These are phyloP conservation scores for Toxostoma redivivum DNA, from an alignment of 2,113 vertebrate species.

Conservation along the genomic window DNA sequence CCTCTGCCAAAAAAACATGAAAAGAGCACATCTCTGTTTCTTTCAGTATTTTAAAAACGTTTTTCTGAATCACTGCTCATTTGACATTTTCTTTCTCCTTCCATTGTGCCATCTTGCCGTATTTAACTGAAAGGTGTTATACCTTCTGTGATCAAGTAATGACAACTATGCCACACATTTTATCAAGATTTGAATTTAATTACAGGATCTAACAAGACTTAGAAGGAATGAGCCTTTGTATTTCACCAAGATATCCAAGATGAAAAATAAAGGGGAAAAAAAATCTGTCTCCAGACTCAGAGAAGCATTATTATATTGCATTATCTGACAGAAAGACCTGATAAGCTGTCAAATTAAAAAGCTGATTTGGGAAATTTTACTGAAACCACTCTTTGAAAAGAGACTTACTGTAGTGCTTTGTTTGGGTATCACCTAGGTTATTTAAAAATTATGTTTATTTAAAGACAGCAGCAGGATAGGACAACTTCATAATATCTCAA, in stretches of 20 bases:
- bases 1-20: neutral
- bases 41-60: neutral
- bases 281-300: neutral
- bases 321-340: conserved; percentile 19
- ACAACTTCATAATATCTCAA: neutral
- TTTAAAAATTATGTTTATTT: too few relatives aligned
- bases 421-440: neutral
- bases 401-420: neutral
- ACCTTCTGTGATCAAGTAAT: conserved; percentile 47
- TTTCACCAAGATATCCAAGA: conserved; percentile 31
- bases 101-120: neutral
- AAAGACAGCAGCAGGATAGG: neutral
- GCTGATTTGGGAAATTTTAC: conserved; percentile 25
- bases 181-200: conserved; percentile 55
- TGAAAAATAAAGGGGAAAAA: neutral
- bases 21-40: neutral
- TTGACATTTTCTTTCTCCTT: conserved; percentile 28
- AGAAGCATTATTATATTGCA: conserved; percentile 12
- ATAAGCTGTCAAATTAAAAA: conserved; percentile 49
- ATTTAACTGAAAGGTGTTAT: conserved; percentile 50
- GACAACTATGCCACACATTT: conserved; percentile 27
- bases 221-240: conserved; percentile 34
- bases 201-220: conserved; percentile 43
- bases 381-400: neutral
- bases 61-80: conserved; percentile 27